A percentile compares a stretch with the other conserved stretches of the same genome.
phyloP scores from a whole-genome alignment of 2,888 invertebrate species.

The Pheosia tremula region DNA sequence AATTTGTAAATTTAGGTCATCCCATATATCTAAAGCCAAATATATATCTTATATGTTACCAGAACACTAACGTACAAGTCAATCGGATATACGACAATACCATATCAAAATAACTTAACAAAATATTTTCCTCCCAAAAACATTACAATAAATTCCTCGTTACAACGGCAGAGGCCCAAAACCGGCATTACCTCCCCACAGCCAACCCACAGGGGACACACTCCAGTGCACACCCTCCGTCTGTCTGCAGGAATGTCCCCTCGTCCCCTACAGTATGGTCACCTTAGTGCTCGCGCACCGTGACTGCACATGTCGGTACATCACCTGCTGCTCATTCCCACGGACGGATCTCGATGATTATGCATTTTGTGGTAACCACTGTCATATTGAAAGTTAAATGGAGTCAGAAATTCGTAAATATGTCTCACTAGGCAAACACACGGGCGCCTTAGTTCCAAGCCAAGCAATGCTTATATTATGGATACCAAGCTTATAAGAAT shows the following conservation, averaged over 20 bases:
- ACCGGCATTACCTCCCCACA: conserved; percentile 10
- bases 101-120: no score
- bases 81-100: no score
- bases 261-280: conserved; percentile 21
- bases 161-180: neutral
- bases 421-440: no score
- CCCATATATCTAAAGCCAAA: no score
- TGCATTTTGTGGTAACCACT: conserved; percentile 7
- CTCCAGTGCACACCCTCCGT: conserved; percentile 67
- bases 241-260: conserved; percentile 49
- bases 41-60: no score
- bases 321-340: conserved; percentile 79
- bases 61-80: no score
- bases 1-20: no score
- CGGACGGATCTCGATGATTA: conserved; percentile 46
- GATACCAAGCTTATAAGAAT: no score
- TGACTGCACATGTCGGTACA: conserved; percentile 71
- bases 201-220: conserved; percentile 56
- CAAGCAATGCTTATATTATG: no score
- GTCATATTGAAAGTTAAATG: neutral
- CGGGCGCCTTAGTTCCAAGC: no score
- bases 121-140: no score
- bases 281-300: conserved; percentile 52
- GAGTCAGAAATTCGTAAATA: no score
- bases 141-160: neutral